Conservation (phyloP, 37 sponge, comb jelly and placozoan genomes). For the Lycopodina hypogea region DNA sequence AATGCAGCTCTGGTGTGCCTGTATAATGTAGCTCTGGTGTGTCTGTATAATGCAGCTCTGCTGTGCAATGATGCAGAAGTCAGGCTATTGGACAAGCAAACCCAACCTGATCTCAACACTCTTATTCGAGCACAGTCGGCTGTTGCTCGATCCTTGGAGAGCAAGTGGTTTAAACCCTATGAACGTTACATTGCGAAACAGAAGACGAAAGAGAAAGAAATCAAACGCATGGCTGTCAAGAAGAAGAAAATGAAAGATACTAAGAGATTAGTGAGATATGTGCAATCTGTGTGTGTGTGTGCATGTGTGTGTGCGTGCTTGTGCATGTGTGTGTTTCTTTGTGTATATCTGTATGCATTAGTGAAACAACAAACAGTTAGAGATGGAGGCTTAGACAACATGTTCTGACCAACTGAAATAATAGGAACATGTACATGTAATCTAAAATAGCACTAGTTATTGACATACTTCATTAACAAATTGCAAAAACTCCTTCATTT, state of each 20-base stretch:
- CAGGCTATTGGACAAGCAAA: not conserved
- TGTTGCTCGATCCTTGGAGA: constrained; percentile 30
- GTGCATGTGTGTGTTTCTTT: not conserved
- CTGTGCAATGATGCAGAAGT: constrained; percentile 36
- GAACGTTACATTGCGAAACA: constrained; percentile 11
- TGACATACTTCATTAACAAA: too few species aligned
- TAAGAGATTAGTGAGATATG: not conserved
- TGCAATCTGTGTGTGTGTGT: not conserved
- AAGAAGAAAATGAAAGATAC: not conserved
- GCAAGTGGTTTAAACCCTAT: constrained; percentile 48
- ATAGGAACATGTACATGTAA: too few species aligned
- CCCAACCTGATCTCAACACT: not conserved
- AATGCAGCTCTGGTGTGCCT: too few species aligned
- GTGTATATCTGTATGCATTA: not conserved
- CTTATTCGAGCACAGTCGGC: constrained; percentile 36
- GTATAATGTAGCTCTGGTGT: constrained; percentile 38
- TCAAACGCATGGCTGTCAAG: not conserved
- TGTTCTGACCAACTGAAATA: too few species aligned
- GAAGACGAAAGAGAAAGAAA: constrained; percentile 2
- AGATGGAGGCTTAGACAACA: too few species aligned
- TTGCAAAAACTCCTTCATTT: too few species aligned
- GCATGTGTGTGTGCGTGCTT: not conserved
- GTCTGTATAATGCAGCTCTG: constrained; percentile 33
- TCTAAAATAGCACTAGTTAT: too few species aligned
- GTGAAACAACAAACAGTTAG: too few species aligned